Percentiles rank a stretch among this genome's conserved stretches.
These are phyloP conservation scores for Mus spicilegus DNA, from an alignment of 2,113 vertebrate genomes.

Conservation along the genomic window DNA sequence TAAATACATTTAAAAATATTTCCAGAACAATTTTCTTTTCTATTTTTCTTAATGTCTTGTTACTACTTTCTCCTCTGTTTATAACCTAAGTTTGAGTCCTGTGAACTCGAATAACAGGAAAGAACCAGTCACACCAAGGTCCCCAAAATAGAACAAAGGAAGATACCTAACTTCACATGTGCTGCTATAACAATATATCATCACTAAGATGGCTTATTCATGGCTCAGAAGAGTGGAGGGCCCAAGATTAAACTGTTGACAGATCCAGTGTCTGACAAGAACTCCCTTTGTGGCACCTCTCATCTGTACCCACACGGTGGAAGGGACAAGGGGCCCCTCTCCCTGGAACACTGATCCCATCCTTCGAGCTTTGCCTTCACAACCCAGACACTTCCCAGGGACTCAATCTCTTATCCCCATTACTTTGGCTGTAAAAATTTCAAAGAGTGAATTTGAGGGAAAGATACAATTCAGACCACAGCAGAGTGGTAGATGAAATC, in stretches of 20 bases:
- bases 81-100: constrained; percentile 15
- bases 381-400: not conserved
- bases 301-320: not conserved
- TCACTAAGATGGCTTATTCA: not conserved
- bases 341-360: not conserved
- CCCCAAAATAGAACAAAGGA: not conserved
- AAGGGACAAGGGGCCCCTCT: not conserved
- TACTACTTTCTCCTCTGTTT: not conserved
- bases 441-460: not conserved
- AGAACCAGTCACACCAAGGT: not conserved
- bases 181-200: not conserved
- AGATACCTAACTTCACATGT: not conserved
- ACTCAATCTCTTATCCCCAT: not conserved
- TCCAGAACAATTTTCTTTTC: not conserved
- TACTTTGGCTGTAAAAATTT: not conserved
- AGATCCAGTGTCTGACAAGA: not conserved
- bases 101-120: not conserved
- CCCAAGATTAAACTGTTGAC: not conserved
- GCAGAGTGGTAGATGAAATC: not conserved
- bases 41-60: not conserved
- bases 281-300: not conserved
- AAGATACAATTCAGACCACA: not conserved
- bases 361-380: not conserved
- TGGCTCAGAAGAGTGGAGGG: not conserved
- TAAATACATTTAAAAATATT: not conserved